Evolutionary conservation across 1,140 invertebrate genomes (phyloP).

Genomic region (Adoxophyes honmai): DNA sequence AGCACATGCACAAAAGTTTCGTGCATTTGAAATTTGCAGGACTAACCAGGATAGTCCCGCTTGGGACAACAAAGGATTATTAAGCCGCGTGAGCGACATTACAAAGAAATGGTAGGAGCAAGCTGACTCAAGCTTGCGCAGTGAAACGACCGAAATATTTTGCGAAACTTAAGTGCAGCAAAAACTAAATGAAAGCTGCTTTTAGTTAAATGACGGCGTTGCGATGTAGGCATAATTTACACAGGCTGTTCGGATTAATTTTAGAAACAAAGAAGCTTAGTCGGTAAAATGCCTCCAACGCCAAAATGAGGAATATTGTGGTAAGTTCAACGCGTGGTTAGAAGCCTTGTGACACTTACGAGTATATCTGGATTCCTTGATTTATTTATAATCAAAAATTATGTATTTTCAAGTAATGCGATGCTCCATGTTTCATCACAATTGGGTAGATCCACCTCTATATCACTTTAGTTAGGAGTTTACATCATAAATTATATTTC

Average conservation of each 20-base stretch:
- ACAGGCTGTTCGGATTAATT: background rate
- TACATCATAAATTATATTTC: too few relatives aligned
- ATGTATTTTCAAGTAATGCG: too few relatives aligned
- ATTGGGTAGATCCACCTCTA: too few relatives aligned
- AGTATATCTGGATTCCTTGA: too few relatives aligned
- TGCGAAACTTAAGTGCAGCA: background rate
- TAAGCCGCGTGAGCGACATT: slow-evolving; percentile 11
- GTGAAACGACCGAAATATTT: slow-evolving; percentile 2
- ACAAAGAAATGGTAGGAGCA: slow-evolving; percentile 9
- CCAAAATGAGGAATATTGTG: too few relatives aligned
- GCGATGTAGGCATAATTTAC: slow-evolving; percentile 4
- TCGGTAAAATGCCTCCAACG: too few relatives aligned
- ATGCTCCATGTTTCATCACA: too few relatives aligned
- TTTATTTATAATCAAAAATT: too few relatives aligned
- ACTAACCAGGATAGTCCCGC: background rate
- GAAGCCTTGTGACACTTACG: too few relatives aligned
- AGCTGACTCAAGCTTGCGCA: background rate
- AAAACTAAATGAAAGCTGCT: slow-evolving; percentile 8
- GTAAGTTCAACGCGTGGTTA: too few relatives aligned
- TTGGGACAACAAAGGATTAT: slow-evolving; percentile 8
- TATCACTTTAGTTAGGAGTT: too few relatives aligned
- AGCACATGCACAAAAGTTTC: background rate
- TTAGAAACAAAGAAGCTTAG: too few relatives aligned
- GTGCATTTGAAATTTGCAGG: background rate
- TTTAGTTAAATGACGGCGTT: slow-evolving; percentile 8